Conservation (phyloP, 2,888 invertebrate species). For the Pristionchus maxplancki region DNA sequence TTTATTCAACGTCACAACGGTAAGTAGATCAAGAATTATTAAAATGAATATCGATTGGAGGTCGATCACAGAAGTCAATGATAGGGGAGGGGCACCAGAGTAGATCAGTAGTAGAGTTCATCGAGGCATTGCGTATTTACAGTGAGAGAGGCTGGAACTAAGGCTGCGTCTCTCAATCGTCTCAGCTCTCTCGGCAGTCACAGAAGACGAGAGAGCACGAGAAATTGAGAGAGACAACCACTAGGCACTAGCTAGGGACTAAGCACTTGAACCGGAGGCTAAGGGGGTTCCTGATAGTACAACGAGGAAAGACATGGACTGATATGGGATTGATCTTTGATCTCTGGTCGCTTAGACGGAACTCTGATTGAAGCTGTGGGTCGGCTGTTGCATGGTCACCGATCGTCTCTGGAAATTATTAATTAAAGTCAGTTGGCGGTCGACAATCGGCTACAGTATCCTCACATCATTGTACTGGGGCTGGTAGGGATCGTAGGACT, state of each 20-base stretch:
- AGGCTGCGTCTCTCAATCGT: not conserved
- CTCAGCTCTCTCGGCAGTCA: not conserved
- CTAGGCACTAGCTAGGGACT: constrained; percentile 18
- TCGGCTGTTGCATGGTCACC: constrained; percentile 31
- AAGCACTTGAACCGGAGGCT: constrained; percentile 24
- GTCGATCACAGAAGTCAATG: constrained; percentile 40
- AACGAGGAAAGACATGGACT: constrained; percentile 37
- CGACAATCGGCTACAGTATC: not conserved
- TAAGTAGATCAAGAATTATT: constrained; percentile 23
- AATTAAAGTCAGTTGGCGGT: constrained; percentile 6
- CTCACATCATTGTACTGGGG: constrained; percentile 47
- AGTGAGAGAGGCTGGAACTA: not conserved
- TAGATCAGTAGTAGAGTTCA: constrained; percentile 42
- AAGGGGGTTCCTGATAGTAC: not conserved
- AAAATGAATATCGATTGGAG: not conserved
- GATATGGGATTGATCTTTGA: constrained; percentile 44
- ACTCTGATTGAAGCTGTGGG: constrained; percentile 36
- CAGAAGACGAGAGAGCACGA: not conserved
- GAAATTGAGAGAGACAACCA: constrained; percentile 6
- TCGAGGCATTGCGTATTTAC: constrained; percentile 20
- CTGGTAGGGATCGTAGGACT: constrained; percentile 49
- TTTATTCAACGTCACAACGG: constrained; percentile 22
- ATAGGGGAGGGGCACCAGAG: constrained; percentile 32
- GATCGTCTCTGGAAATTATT: not conserved
- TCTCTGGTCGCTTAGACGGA: constrained; percentile 42